Evolutionary conservation across 2,113 vertebrate genomes (phyloP).

Genomic region (Sinosuthora webbiana): DNA sequence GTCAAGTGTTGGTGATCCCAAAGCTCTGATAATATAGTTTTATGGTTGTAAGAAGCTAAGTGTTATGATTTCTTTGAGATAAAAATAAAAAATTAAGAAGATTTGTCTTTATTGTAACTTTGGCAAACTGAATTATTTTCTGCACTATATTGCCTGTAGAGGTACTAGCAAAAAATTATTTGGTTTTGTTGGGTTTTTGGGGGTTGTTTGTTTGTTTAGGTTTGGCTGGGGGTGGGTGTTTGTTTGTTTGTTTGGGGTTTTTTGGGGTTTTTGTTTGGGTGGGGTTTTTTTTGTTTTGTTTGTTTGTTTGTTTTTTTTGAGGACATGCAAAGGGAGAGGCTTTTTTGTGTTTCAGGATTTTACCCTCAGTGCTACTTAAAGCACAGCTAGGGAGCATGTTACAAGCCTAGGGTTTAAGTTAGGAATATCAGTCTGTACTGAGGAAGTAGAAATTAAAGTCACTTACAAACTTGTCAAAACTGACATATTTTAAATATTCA

Average conservation of each 20-base stretch:
- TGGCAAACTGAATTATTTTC: neutral
- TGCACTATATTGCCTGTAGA: neutral
- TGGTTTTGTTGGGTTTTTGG: neutral
- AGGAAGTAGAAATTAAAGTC: neutral
- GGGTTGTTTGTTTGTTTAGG: too few relatives aligned
- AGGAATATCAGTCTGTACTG: neutral
- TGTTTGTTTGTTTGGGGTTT: too few relatives aligned
- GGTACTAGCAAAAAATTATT: neutral
- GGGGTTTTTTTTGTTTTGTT: too few relatives aligned
- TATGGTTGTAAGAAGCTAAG: neutral
- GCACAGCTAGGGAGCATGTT: neutral
- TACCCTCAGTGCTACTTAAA: neutral
- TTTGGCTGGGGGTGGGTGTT: too few relatives aligned
- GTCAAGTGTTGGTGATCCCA: neutral
- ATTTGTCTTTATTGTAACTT: neutral
- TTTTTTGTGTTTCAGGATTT: neutral
- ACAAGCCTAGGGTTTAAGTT: neutral
- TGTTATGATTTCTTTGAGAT: neutral
- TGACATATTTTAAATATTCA: neutral
- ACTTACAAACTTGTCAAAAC: neutral
- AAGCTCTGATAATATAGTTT: neutral
- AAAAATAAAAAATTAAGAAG: neutral
- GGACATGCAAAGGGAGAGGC: fast-evolving
- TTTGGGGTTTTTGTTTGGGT: too few relatives aligned
- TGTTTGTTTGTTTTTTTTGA: neutral